Conservation (phyloP, 2,113 vertebrate species). For the Eclectus roratus region DNA sequence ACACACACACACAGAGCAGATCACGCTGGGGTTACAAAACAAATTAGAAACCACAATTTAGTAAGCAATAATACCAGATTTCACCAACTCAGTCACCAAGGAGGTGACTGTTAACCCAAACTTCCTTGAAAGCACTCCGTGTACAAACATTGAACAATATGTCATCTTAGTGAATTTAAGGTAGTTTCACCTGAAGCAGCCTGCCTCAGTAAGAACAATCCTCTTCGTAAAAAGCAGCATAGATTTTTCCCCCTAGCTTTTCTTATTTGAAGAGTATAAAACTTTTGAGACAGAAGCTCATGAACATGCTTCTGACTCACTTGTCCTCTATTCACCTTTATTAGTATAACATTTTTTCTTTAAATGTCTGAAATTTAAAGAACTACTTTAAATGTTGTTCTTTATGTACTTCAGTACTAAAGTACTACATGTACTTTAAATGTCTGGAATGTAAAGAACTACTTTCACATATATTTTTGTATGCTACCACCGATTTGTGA, state of each 20-base stretch:
- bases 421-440: background rate
- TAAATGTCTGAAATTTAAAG: background rate
- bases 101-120: background rate
- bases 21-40: background rate
- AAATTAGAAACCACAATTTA: background rate
- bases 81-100: background rate
- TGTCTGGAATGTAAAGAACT: background rate
- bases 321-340: background rate
- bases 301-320: background rate
- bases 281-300: background rate
- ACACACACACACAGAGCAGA: background rate
- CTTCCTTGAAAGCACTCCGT: background rate
- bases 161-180: background rate
- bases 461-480: background rate
- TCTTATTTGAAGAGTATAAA: background rate
- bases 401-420: background rate
- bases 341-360: background rate
- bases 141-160: rapidly evolving
- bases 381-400: background rate
- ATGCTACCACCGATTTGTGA: background rate
- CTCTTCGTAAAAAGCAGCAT: background rate
- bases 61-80: background rate
- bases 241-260: background rate
- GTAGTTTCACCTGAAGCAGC: background rate
- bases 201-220: background rate